Percentiles rank a stretch among this genome's conserved stretches.
Evolutionary conservation across 2,113 vertebrate genomes (phyloP).

Genomic region (Lanius ludovicianus): DNA sequence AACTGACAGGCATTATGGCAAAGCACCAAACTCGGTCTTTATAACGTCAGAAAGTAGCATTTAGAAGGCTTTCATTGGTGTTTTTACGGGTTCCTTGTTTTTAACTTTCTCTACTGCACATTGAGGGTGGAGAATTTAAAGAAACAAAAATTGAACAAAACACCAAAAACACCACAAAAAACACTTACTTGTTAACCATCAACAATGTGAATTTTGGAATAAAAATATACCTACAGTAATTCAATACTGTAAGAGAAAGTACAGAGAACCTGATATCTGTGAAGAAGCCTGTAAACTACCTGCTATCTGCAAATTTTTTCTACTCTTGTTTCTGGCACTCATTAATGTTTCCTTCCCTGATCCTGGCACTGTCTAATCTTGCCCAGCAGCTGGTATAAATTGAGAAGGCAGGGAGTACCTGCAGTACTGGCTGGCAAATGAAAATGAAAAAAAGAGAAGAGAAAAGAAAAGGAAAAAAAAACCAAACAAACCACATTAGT

Average conservation of each 20-base stretch:
- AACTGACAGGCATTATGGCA: background rate
- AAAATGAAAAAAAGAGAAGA: background rate
- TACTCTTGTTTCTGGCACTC: background rate
- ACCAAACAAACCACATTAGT: background rate
- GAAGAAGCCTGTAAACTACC: background rate
- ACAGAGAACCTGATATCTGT: background rate
- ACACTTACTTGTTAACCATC: background rate
- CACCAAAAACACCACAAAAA: background rate
- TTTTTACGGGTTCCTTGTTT: background rate
- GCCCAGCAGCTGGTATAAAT: background rate
- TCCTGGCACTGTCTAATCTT: background rate
- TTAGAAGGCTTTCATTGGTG: background rate
- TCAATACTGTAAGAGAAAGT: background rate
- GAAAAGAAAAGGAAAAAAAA: fast-evolving
- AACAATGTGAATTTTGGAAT: background rate
- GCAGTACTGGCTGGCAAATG: background rate
- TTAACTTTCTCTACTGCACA: background rate
- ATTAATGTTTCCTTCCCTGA: background rate
- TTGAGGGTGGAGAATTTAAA: background rate
- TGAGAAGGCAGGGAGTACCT: background rate
- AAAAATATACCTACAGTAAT: background rate
- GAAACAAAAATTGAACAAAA: background rate
- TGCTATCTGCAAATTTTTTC: background rate
- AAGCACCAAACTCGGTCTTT: background rate
- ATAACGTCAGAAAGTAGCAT: background rate